A percentile compares a stretch with the other conserved stretches of the same genome.
Evolutionary conservation across 2,797 vertebrate genomes (phyloP).

Genomic region (Benthosema pterotum): DNA sequence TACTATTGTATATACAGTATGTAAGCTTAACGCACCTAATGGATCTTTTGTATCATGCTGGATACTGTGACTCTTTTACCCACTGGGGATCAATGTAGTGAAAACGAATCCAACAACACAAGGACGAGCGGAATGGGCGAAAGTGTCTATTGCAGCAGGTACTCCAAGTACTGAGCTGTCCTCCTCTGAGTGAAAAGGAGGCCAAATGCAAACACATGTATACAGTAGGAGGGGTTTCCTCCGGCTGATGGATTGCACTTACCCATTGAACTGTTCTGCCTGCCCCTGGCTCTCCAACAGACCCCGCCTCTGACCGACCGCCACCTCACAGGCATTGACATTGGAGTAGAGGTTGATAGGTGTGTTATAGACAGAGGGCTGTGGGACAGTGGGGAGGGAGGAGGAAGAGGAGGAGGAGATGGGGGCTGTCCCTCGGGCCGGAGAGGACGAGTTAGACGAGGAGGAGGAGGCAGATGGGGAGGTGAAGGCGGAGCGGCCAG

Average conservation of each 20-base stretch:
- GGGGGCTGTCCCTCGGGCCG: slow-evolving; percentile 82
- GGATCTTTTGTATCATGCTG: no score
- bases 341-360: slow-evolving; percentile 85
- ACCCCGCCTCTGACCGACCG: slow-evolving; percentile 89
- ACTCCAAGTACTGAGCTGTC: slow-evolving; percentile 4
- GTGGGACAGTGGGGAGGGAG: slow-evolving; percentile 84
- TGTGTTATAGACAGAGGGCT: slow-evolving; percentile 86
- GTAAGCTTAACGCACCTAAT: no score
- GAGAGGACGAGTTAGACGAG: slow-evolving; percentile 78
- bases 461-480: slow-evolving; percentile 73
- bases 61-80: no score
- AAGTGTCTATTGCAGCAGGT: neutral
- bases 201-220: slow-evolving; percentile 3
- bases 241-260: slow-evolving; percentile 69
- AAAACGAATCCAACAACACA: no score
- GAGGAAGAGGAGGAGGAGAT: slow-evolving; percentile 74
- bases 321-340: slow-evolving; percentile 85
- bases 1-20: no score
- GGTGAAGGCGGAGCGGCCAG: slow-evolving; percentile 68
- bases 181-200: slow-evolving; percentile 4
- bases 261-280: slow-evolving; percentile 91
- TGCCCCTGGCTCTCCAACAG: slow-evolving; percentile 86
- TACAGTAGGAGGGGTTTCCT: neutral
- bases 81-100: no score
- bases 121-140: neutral